Percentiles rank a stretch among this genome's conserved stretches.
Evolutionary conservation across 2,797 vertebrate genomes (phyloP).

Genomic region (Ataeniobius toweri): DNA sequence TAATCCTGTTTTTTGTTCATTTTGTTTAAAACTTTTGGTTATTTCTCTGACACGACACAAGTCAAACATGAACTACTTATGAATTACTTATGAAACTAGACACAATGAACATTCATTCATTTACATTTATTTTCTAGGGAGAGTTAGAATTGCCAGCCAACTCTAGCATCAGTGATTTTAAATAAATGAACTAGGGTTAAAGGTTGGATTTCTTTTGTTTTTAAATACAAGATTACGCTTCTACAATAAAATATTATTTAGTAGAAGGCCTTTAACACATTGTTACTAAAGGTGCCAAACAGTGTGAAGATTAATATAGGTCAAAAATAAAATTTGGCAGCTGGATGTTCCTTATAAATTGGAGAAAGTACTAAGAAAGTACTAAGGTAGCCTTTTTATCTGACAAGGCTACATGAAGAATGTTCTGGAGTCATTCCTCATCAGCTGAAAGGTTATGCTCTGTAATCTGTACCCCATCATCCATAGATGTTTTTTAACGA

Average conservation of each 20-base stretch:
- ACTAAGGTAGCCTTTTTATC: too few species aligned
- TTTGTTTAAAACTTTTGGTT: not conserved
- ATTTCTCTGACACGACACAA: not conserved
- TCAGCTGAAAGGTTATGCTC: too few species aligned
- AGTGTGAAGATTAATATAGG: not conserved
- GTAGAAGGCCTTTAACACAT: not conserved
- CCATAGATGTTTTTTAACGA: not conserved
- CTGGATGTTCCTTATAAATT: not conserved
- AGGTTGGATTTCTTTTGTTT: not conserved
- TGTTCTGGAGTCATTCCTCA: too few species aligned
- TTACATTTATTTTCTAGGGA: not conserved
- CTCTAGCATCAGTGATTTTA: not conserved
- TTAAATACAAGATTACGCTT: not conserved
- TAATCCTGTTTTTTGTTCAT: not conserved
- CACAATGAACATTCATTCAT: not conserved
- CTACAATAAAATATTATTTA: not conserved
- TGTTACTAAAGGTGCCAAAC: not conserved
- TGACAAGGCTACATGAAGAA: too few species aligned
- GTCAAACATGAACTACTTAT: too few species aligned
- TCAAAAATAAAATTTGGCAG: not conserved
- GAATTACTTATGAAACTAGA: not conserved
- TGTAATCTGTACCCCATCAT: too few species aligned
- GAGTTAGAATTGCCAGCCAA: not conserved
- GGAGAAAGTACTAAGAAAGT: too few species aligned
- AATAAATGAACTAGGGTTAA: not conserved